These are phyloP conservation scores for Rhyzopertha dominica DNA, from an alignment of 1,140 invertebrate species.

Conservation along the genomic window DNA sequence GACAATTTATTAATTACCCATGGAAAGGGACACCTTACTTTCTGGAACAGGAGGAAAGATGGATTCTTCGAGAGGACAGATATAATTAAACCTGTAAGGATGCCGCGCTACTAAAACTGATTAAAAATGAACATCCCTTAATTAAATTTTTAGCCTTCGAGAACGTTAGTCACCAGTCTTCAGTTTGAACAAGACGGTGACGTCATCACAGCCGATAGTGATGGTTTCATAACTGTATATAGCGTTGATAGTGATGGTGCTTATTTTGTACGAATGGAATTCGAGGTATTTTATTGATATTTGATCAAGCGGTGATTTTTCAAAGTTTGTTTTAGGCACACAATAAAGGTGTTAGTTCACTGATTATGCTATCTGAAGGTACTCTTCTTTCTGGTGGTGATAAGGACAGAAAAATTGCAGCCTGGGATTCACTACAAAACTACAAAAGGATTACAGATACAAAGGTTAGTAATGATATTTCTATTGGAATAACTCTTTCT, in stretches of 20 bases:
- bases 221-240: conserved; percentile 92
- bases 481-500: conserved; percentile 1
- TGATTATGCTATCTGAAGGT: conserved; percentile 84
- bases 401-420: conserved; percentile 82
- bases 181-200: conserved; percentile 92
- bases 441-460: conserved; percentile 87
- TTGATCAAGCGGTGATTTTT: neutral
- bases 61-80: conserved; percentile 84
- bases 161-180: conserved; percentile 76
- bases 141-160: conserved; percentile 58
- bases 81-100: conserved; percentile 72
- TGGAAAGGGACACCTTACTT: conserved; percentile 86
- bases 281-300: conserved; percentile 54
- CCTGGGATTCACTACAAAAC: conserved; percentile 87
- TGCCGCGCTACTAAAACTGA: too few species aligned
- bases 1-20: conserved; percentile 90
- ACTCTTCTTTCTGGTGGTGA: conserved; percentile 85
- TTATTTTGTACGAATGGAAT: conserved; percentile 82
- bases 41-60: conserved; percentile 86
- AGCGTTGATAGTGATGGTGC: conserved; percentile 82
- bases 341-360: conserved; percentile 77
- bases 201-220: conserved; percentile 88
- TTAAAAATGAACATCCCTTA: too few species aligned
- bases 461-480: conserved; percentile 55
- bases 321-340: conserved; percentile 56